Evolutionary conservation across 1,140 invertebrate genomes (phyloP), one percentile per base, ranked within the genome.

Genomic region (Luehdorfia chinensis): DNA sequence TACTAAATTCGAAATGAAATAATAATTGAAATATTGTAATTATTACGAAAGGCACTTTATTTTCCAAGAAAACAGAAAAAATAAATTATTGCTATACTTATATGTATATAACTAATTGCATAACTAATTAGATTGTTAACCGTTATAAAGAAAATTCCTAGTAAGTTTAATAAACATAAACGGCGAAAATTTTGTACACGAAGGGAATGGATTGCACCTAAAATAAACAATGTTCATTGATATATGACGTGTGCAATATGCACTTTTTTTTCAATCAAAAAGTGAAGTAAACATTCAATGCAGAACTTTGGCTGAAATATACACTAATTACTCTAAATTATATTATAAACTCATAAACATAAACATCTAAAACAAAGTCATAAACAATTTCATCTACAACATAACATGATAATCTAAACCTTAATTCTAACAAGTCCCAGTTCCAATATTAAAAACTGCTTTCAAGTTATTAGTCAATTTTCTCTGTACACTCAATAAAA

Each of bases 301-400:
- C 39, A 64, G 49, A 71, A 72, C 72, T 75, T 81, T 77, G 74
- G 74, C 66, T 71, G 61, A 55, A 47, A 59, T 56, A 54, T 21
- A 58, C 66, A 46, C 57, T 61, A 63, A 50, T 68, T 66, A 52
- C 52, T 54, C 59, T 67, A 64, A 48, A 52, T 59, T 60, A 58
- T 66, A 66, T 55, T 48, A 72, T 76, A 79, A 84, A 79, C 74
- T 73, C 63, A 71, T 72, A 72, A 72, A 80, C 62, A 72, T 72
- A 71, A 72, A 80, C 53, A 70, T 71, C 64, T 76, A 67, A 79
- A 84, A 74, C 68, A 78, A 72, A 59, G 31, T 57, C 49, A 78
- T 77, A 78, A 83, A 84, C 71, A 80, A 77, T 83, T 75, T 74
- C 50, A 78, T 63, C 61, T 72, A 70, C 65, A 81, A 76, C 68